Base-by-base conservation (phyloP, 2,797 vertebrate genomes). In the Acanthurus lineatus region DNA sequence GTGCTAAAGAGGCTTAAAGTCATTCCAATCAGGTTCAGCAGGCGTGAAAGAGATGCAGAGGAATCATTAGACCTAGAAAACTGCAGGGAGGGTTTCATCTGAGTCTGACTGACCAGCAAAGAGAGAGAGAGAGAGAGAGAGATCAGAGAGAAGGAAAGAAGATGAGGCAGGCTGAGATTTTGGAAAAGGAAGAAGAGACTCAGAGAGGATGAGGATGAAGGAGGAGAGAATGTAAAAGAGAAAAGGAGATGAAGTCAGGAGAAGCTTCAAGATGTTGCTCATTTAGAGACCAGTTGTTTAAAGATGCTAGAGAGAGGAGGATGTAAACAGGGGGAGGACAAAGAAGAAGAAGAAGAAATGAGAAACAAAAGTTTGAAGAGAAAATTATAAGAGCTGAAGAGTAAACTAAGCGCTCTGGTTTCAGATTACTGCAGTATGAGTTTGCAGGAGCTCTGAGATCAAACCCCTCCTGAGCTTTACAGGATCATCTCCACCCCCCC, bases 371-470 rank as follows among this genome's bases (percentile, higher is more conserved):
- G 38, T 62, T 49, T 4, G 16, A 10, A 48, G 17, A 45, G 47
- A 67, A 54, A 70, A 20, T 19, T 3, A 60, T 54, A 16, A 47
- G 12, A 69, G 38, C 52, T 19, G 47, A 48, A 11, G 44, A 6
- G 38, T 25, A 35, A 77, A 44, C 22, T 32, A 56, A 58, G 60
- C 7, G 20, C 47, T 77, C 10, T 20, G 53, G 62, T 12, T 64
- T 72, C n/a, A 62, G 38, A 56, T 72, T 40, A 48, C 12, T 57
- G 54, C n/a, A 53, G n/a, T 17, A 28, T 16, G 11, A 40, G 20
- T 52, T 56, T 72, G 71, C 12, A 32, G 51, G 69, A 73, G 84
- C 61, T 60, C 51, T 76, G 3, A 76, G 45, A 65, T 61, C 48
- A 53, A 70, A 69, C 57, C 56, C 48, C 20, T 22, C 22, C 59